Percentiles rank a stretch among this genome's conserved stretches.
Evolutionary conservation across 35 echinoderm and acorn worm species (phyloP).

Genomic region (Heliocidaris tuberculata): DNA sequence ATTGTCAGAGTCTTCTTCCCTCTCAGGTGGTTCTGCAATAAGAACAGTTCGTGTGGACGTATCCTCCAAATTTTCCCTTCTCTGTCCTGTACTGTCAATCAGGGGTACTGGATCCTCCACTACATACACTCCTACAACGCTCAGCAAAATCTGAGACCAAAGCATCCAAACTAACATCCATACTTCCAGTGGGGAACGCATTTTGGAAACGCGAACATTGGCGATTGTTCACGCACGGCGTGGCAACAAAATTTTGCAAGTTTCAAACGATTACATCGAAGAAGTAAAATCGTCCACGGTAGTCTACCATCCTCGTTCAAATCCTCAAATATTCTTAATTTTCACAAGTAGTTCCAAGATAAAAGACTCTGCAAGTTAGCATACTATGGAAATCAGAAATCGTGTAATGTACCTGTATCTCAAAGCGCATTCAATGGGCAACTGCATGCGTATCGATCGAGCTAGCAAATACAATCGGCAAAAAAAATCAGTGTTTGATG

Average conservation of each 20-base stretch:
- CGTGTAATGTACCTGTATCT: background rate
- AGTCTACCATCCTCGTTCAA: background rate
- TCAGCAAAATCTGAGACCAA: background rate
- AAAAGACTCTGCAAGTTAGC: background rate
- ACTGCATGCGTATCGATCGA: slow-evolving; percentile 7
- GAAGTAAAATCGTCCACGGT: background rate
- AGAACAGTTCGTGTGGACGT: background rate
- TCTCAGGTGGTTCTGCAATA: background rate
- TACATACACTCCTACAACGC: slow-evolving; percentile 33
- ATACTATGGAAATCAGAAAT: background rate
- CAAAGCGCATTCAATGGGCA: background rate
- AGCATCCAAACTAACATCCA: slow-evolving; percentile 29
- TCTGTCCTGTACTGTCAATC: background rate
- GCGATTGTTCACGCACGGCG: slow-evolving; percentile 42
- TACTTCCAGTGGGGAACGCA: slow-evolving; percentile 37
- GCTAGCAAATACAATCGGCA: background rate
- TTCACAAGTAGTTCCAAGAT: background rate
- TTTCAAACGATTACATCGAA: background rate
- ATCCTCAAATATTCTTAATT: background rate
- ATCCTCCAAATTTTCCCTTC: background rate
- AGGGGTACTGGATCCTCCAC: background rate
- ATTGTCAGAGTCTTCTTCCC: background rate
- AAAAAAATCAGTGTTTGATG: slow-evolving; percentile 17
- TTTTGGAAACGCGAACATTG: slow-evolving; percentile 26
- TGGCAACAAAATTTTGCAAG: background rate